phyloP scores from a whole-genome alignment of 1,140 invertebrate genomes.

The Drosophila micromelanica region DNA sequence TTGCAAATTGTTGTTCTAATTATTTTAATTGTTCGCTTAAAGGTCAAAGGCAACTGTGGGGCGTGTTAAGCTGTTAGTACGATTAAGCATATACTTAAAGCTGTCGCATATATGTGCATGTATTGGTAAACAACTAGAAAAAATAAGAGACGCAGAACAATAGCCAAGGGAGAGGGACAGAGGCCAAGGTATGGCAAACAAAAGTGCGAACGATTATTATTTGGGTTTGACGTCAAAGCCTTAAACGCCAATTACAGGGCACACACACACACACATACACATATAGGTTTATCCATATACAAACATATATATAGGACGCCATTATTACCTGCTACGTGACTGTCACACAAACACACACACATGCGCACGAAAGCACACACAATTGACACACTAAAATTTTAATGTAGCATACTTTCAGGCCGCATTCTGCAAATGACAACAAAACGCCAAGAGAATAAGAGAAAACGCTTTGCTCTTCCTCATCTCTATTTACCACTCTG shows the following conservation, averaged over 20 bases:
- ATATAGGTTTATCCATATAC: conserved; percentile 17
- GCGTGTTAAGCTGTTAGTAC: conserved; percentile 12
- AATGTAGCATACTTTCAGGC: conserved; percentile 77
- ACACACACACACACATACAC: conserved; percentile 43
- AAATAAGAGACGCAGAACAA: conserved; percentile 37
- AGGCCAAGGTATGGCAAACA: conserved; percentile 43
- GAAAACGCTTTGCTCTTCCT: not conserved
- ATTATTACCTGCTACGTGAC: conserved; percentile 57
- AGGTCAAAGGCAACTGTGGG: conserved; percentile 39
- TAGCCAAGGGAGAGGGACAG: not conserved
- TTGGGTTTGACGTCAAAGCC: conserved; percentile 81
- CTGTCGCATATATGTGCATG: conserved; percentile 1
- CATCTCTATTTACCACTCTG: conserved; percentile 14
- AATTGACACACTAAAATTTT: conserved; percentile 82
- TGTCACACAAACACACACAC: conserved; percentile 28
- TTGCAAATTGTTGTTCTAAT: conserved; percentile 72
- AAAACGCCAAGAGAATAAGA: conserved; percentile 26
- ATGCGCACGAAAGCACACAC: conserved; percentile 46
- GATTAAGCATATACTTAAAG: conserved; percentile 25
- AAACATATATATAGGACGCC: conserved; percentile 8
- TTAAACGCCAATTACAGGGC: conserved; percentile 75
- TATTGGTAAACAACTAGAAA: conserved; percentile 12
- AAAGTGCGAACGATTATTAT: conserved; percentile 81
- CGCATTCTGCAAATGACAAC: conserved; percentile 74
- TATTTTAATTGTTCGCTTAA: conserved; percentile 71